phyloP scores from a whole-genome alignment of 92 coral and sea anemone genomes.

The Parazoanthus swiftii region DNA sequence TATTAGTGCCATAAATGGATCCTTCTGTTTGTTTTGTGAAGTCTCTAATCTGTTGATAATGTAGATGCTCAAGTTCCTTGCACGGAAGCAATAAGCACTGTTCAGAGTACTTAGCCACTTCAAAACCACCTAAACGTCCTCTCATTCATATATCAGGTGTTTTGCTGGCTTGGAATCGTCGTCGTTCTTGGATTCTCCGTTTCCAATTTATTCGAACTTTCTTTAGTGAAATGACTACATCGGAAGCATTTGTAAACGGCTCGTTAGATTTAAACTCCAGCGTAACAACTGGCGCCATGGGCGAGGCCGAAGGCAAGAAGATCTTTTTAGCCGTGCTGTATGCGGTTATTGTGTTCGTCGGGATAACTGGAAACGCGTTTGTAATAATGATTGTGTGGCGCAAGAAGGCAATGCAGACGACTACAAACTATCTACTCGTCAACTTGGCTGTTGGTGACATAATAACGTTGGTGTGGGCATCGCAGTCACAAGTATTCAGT shows the following conservation, averaged over 20 bases:
- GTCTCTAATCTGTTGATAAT: not conserved
- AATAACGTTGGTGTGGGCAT: not conserved
- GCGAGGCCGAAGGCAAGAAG: not conserved
- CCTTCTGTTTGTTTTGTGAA: not conserved
- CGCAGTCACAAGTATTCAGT: constrained; percentile 17
- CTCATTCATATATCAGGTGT: not conserved
- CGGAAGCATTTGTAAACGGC: not conserved
- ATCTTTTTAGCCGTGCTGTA: constrained; percentile 33
- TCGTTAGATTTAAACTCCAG: not conserved
- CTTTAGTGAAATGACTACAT: not conserved
- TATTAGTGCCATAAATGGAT: not conserved
- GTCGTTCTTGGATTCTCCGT: not conserved
- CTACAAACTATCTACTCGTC: constrained; percentile 42
- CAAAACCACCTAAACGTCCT: not conserved
- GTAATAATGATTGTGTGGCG: constrained; percentile 33
- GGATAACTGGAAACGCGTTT: constrained; percentile 32
- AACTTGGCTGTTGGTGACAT: constrained; percentile 36
- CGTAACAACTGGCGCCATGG: not conserved
- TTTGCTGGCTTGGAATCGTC: no score
- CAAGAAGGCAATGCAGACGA: constrained; percentile 47
- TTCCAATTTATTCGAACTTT: not conserved
- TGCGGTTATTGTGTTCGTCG: constrained; percentile 15
- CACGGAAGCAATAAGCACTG: not conserved
- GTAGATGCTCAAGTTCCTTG: not conserved
- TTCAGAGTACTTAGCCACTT: not conserved